Conservation (phyloP, 2,888 invertebrate species). For the Eupithecia dodoneata region DNA sequence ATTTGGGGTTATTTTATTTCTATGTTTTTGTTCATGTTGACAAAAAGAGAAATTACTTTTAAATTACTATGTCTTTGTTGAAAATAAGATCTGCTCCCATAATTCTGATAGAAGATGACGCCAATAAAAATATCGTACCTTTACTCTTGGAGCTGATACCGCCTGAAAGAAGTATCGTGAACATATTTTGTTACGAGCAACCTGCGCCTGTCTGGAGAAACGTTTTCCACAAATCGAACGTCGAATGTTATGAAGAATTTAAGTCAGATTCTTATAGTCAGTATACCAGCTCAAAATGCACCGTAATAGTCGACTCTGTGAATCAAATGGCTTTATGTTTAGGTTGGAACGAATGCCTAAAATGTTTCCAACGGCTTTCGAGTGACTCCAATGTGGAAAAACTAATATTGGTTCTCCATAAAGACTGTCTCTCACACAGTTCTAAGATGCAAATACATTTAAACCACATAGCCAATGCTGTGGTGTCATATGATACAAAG, state of each 20-base stretch:
- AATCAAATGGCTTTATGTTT: constrained; percentile 72
- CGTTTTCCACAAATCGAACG: constrained; percentile 55
- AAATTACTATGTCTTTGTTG: constrained; percentile 62
- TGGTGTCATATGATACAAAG: constrained; percentile 61
- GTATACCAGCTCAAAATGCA: constrained; percentile 54
- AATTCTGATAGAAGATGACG: constrained; percentile 71
- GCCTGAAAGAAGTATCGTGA: constrained; percentile 53
- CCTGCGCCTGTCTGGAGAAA: constrained; percentile 63
- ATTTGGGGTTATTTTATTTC: too few species aligned
- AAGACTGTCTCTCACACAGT: constrained; percentile 73
- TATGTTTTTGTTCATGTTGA: constrained; percentile 2
- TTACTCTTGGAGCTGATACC: constrained; percentile 61
- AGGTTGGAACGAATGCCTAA: constrained; percentile 70
- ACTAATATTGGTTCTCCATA: constrained; percentile 74
- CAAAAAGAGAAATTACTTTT: not conserved
- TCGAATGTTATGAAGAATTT: constrained; percentile 59
- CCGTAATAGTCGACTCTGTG: constrained; percentile 72
- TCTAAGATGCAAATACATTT: constrained; percentile 73
- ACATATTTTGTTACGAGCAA: constrained; percentile 71
- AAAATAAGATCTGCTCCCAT: constrained; percentile 68
- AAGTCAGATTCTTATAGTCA: constrained; percentile 47
- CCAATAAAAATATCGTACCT: constrained; percentile 66
- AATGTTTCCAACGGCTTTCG: constrained; percentile 56
- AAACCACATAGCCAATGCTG: constrained; percentile 74
- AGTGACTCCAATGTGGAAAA: constrained; percentile 57